phyloP scores from a whole-genome alignment of 2,113 vertebrate genomes.

The Lepidothrix coronata region DNA sequence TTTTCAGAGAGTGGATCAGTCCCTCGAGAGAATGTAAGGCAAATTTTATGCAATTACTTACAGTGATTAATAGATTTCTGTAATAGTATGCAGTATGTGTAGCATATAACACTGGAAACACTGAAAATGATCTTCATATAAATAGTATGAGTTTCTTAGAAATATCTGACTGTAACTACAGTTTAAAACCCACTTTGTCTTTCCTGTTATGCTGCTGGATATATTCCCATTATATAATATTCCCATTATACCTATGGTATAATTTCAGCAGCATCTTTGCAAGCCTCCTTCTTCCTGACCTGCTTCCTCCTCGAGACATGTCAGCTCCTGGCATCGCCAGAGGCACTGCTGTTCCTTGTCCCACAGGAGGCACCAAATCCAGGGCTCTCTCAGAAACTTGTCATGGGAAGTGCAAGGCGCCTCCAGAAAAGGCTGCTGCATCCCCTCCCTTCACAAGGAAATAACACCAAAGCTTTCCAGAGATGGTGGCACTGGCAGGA shows the following conservation, averaged over 20 bases:
- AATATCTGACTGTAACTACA: not conserved
- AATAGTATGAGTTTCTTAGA: not conserved
- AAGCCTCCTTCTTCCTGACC: not conserved
- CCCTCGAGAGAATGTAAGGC: not conserved
- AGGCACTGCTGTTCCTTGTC: not conserved
- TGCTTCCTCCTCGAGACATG: fast-evolving
- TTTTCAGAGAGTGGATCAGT: not conserved
- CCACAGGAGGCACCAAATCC: not conserved
- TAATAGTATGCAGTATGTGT: not conserved
- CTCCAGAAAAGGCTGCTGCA: not conserved
- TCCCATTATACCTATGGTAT: not conserved
- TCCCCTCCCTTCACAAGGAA: not conserved
- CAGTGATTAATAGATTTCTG: not conserved
- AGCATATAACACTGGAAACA: not conserved
- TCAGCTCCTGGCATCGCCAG: not conserved
- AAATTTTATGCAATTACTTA: not conserved
- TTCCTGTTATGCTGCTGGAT: not conserved
- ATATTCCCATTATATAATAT: too few species aligned
- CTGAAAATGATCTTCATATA: not conserved
- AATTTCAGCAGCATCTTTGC: not conserved
- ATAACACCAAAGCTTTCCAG: not conserved
- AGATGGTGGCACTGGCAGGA: not conserved
- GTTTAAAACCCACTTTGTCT: not conserved
- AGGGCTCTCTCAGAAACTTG: not conserved
- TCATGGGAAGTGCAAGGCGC: fast-evolving